A percentile compares a stretch with the other conserved stretches of the same genome.
Conservation (phyloP, 2,797 vertebrate species). For the Oryzias dopingdopingensis region DNA sequence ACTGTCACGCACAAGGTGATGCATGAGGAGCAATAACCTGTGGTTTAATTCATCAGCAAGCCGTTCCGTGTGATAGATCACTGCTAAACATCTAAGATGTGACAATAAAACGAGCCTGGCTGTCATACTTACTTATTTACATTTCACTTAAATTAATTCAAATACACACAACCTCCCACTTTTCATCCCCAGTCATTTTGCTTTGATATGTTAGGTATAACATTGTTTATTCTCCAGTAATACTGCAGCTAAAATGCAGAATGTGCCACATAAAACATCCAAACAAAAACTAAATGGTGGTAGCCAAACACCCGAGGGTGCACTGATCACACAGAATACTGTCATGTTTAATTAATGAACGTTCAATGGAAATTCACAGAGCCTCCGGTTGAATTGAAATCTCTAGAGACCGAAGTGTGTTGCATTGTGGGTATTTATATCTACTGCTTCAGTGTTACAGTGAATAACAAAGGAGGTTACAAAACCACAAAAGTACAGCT, state of each 20-base stretch:
- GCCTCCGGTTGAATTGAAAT: conserved; percentile 28
- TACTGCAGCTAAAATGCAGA: conserved; percentile 23
- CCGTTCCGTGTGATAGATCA: conserved; percentile 41
- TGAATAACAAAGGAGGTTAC: too few species aligned
- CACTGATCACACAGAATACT: conserved; percentile 50
- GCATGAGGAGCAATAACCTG: conserved; percentile 61
- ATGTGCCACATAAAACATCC: conserved; percentile 13
- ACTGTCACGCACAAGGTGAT: conserved; percentile 57
- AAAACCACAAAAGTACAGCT: too few species aligned
- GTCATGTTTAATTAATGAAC: conserved; percentile 59
- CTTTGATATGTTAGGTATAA: conserved; percentile 26
- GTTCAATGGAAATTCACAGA: conserved; percentile 37
- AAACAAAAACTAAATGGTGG: conserved; percentile 32
- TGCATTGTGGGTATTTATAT: conserved; percentile 21
- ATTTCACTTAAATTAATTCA: conserved; percentile 31
- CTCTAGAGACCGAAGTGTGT: conserved; percentile 5
- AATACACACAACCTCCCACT: neutral
- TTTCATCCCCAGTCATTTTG: too few species aligned
- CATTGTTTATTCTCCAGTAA: conserved; percentile 40
- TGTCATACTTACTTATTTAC: conserved; percentile 38
- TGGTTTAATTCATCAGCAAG: conserved; percentile 49
- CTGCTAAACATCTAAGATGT: conserved; percentile 13
- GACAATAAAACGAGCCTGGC: conserved; percentile 46
- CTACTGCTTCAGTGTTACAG: too few species aligned
- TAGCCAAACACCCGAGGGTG: conserved; percentile 39